Evolutionary conservation across 2,888 invertebrate genomes (phyloP).

Genomic region (Cephonodes hylas): DNA sequence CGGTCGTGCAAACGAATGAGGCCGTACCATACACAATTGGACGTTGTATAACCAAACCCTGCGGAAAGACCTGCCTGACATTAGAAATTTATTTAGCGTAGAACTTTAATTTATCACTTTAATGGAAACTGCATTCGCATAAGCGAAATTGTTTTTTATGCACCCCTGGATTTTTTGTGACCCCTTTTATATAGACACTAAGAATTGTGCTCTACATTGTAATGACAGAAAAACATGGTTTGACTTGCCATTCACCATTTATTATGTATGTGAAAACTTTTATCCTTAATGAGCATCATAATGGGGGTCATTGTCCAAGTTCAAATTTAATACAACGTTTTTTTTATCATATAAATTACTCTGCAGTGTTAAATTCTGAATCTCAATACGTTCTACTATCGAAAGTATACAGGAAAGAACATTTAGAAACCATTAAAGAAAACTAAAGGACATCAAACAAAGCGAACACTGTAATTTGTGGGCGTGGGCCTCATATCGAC

Average conservation of each 20-base stretch:
- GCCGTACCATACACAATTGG: conserved; percentile 54
- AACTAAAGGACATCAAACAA: conserved; percentile 57
- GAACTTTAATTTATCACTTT: not conserved
- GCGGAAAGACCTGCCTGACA: not conserved
- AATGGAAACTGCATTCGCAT: too few relatives aligned
- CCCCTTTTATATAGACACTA: too few relatives aligned
- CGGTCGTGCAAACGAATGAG: conserved; percentile 38
- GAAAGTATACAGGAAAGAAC: not conserved
- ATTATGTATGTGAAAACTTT: too few relatives aligned
- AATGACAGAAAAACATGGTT: too few relatives aligned
- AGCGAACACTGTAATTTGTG: conserved; percentile 65
- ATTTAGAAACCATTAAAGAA: conserved; percentile 29
- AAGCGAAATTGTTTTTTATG: too few relatives aligned
- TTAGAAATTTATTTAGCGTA: not conserved
- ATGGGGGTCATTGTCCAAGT: too few relatives aligned
- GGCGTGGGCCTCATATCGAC: conserved; percentile 71
- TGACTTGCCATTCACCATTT: too few relatives aligned
- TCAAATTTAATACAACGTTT: too few relatives aligned
- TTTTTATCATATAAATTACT: not conserved
- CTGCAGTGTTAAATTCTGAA: not conserved
- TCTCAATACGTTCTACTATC: not conserved
- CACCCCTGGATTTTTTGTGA: too few relatives aligned
- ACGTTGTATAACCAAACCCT: conserved; percentile 42
- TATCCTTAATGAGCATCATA: too few relatives aligned
- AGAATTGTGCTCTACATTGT: too few relatives aligned